Evolutionary conservation across 2,797 vertebrate species (phyloP), one percentile per base, ranked within the genome.

Genomic region (Oreochromis grahami): DNA sequence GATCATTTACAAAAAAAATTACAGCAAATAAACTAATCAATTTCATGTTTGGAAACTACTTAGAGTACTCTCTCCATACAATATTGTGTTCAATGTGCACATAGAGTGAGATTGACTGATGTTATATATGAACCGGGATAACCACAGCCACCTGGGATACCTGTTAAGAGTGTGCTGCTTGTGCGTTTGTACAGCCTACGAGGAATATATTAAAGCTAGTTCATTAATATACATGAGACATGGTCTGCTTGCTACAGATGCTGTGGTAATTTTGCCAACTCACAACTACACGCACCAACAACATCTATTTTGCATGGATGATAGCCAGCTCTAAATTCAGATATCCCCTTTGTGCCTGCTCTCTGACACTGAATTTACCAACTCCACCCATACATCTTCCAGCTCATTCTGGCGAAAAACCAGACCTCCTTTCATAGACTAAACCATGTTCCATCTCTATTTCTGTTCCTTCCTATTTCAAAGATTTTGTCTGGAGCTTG

Each of bases 151-250:
- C 86, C 88, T 78, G 52, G 77, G 82, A 89, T 91, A 95, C 94
- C 94, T 95, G 94, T 94, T 94, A 77, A 74, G 82, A 94, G 86
- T 86, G 77, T 77, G 76, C 84, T 80, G 76, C 87, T 91, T 90
- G 89, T 88, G 81, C 91, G 82, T 94, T 93, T 92, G 87, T 88
- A 86, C 92, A 88, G 92, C 82, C 92, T 88, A 90, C 53, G 52
- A 92, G 91, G 93, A 95, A 95, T 95, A 93, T 88, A 94, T 95
- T 95, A 93, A 91, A 92, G 85, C 78, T 24, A 21, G 70, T 87
- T 95, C 93, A 96, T 95, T 90, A 95, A 96, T 95, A 96, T 91
- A 94, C 94, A 96, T 95, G 92, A 95, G 94, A 93, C 91, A 94
- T 85, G 95, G 87, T 95, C 92, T 58, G 86, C 93, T 94, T 92